Evolutionary conservation across 2,797 vertebrate genomes (phyloP), one percentile per base, ranked within the genome.

Genomic region (Chaenodraco wilsoni): DNA sequence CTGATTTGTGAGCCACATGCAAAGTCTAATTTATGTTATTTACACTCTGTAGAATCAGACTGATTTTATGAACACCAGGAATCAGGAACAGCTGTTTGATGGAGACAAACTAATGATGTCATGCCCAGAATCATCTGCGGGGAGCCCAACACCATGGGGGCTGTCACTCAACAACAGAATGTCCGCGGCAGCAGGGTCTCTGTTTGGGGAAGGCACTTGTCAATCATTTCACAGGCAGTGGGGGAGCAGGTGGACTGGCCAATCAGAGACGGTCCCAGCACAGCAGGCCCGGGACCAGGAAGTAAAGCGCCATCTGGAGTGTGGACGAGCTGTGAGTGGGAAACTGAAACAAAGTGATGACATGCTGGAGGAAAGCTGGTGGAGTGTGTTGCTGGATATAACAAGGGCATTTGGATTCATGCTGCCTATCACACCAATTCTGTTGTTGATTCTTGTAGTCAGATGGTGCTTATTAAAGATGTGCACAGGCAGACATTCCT

Each of bases 241-340:
- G 72, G 83, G 87, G 87, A 89, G 86, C 89, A 90, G 88, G 84
- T 91, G 91, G 75, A 75, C 82, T 61, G 76, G 81, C 93, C 93
- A 94, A 94, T 93, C 85, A 85, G 88, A 89, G 85, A 62, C 21
- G 69, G 89, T 91, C 93, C 90, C 93, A 83, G 91, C 90, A 89
- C 93, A 94, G 93, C 91, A 89, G 91, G 91, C 68, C 88, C 56
- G 76, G 84, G 87, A 94, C 88, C 91, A 94, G 91, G 91, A 94
- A 93, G 90, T 90, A 75, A 87, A 84, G 76, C 83, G 66, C 94
- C 94, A 95, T 94, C 93, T 95, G 94, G 93, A 94, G 85, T 48
- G 81, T 91, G 44, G 86, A 84, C 72, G 88, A 85, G 84, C 79
- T 82, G 76, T 65, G 87, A 89, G 91, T 91, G 89, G 84, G 83